Percentiles rank a stretch among this genome's conserved stretches.
Conservation (phyloP, 2,797 vertebrate genomes). For the Lacerta viridis region DNA sequence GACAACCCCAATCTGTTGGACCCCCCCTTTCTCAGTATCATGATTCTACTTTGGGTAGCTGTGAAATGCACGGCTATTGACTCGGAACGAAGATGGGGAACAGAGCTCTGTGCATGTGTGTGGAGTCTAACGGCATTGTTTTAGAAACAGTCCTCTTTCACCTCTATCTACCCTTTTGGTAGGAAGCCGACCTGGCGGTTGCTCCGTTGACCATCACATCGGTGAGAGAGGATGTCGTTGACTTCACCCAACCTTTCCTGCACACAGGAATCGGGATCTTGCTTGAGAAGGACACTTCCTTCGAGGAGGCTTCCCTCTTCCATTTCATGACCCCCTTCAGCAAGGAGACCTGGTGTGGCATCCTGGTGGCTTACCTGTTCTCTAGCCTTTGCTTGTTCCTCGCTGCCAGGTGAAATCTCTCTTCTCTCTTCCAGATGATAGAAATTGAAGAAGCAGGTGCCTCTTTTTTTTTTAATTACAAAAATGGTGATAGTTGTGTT, state of each 20-base stretch:
- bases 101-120: background rate
- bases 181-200: constrained; percentile 91
- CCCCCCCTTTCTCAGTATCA: background rate
- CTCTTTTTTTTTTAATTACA: too few relatives aligned
- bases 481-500: too few relatives aligned
- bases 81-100: background rate
- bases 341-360: constrained; percentile 87
- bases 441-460: too few relatives aligned
- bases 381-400: constrained; percentile 88
- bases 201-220: constrained; percentile 90
- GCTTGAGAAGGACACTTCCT: constrained; percentile 82
- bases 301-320: constrained; percentile 83
- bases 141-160: background rate
- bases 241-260: constrained; percentile 92
- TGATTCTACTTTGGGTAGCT: background rate
- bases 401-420: constrained; percentile 82
- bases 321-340: constrained; percentile 90
- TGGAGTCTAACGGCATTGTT: background rate
- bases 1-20: too few relatives aligned
- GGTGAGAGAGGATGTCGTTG: constrained; percentile 85
- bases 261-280: constrained; percentile 91
- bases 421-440: background rate
- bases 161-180: rapidly evolving
- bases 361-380: constrained; percentile 86
- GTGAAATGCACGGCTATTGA: rapidly evolving